Evolutionary conservation across 2,888 invertebrate genomes (phyloP), one percentile per base, ranked within the genome.

Genomic region (Leistus spinibarbis): DNA sequence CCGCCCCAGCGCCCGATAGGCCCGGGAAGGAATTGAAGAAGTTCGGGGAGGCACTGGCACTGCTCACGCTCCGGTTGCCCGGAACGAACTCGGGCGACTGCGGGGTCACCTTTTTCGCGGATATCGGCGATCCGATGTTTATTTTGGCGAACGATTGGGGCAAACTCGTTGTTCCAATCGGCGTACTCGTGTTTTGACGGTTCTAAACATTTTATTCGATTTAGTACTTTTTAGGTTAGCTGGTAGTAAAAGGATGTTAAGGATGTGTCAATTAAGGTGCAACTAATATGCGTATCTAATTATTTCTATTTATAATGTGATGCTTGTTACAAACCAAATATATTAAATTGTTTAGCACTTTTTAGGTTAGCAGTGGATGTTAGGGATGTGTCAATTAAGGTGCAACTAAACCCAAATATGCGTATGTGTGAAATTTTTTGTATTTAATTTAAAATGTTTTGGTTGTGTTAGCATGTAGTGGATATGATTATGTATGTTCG

Each of bases 71-170:
- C 74, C 81, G 80, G 78, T 80, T 78, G 77, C 85, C 84, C 81
- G 88, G 87, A 84, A 88, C 87, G 85, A 88, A 88, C 84, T 88
- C 88, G 76, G 88, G 86, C 78, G 88, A 87, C 81, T 88, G 88
- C 76, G 86, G 85, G 67, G 86, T 85, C 81, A 88, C 87, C 86
- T 89, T 85, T 79, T 86, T 86, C 75, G 85, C 81, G 73, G 84
- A 81, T 54, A 83, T 80, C 17, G 84, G 83, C 57, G 83, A 80
- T 76, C 82, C 82, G 60, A 84, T 76, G 73, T 79, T 80, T 71
- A 83, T 80, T 79, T 83, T 83, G 62, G 82, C 79, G 76, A 83
- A 84, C 79, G 83, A 79, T 78, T 83, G 83, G 72, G 80, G 78
- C 56, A 84, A 79, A 76, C 79, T 81, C 77, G 80, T 82, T 68